Evolutionary conservation across 2,113 vertebrate species (phyloP).

Genomic region (Dipodomys stephensi): DNA sequence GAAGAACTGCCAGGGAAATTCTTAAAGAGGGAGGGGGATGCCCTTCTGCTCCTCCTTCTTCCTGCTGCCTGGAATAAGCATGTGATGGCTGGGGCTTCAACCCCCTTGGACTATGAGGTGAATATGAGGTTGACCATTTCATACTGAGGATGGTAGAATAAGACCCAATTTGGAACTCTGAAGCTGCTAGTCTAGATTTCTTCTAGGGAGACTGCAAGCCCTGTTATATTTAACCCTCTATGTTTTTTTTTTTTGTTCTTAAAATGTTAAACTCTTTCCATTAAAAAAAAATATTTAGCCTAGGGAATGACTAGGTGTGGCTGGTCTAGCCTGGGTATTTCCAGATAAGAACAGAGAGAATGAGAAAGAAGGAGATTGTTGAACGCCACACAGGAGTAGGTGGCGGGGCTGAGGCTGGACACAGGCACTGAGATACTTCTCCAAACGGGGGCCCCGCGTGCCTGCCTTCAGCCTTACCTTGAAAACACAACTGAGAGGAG

Average conservation of each 20-base stretch:
- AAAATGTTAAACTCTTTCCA: too few relatives aligned
- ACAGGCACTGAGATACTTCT: neutral
- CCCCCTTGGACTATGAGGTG: neutral
- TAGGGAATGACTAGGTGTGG: too few relatives aligned
- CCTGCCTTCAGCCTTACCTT: constrained; percentile 78
- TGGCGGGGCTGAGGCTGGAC: neutral
- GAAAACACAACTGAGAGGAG: constrained; percentile 91
- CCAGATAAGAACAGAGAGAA: neutral
- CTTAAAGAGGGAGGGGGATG: neutral
- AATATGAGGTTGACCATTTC: neutral
- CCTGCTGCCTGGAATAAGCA: neutral
- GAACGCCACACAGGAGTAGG: neutral
- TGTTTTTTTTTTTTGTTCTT: too few relatives aligned
- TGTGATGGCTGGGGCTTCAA: neutral
- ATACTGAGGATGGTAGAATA: too few relatives aligned
- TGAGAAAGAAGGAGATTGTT: too few relatives aligned
- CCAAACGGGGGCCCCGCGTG: neutral
- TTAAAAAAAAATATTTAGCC: too few relatives aligned
- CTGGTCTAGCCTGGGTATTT: neutral
- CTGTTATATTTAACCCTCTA: neutral
- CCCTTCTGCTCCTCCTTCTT: neutral
- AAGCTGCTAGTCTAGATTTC: neutral
- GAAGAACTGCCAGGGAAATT: neutral
- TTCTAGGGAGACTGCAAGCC: neutral
- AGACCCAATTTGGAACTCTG: neutral